Percentiles rank a stretch among this genome's conserved stretches.
Conservation (phyloP, 2,888 invertebrate genomes). For the Selenia dentaria region DNA sequence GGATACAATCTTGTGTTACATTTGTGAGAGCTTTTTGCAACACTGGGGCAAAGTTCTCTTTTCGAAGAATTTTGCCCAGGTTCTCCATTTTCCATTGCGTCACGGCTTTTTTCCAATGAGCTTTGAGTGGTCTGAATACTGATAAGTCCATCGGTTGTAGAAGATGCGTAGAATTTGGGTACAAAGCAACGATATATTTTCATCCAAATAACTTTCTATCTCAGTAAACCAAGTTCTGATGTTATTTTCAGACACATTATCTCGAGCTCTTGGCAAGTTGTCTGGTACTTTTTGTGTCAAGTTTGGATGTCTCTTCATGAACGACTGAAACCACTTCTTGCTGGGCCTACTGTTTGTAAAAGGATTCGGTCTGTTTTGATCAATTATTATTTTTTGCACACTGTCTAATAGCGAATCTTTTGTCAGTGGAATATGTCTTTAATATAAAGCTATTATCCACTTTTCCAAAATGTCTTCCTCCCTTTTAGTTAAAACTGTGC, state of each 20-base stretch:
- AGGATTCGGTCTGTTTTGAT: conserved; percentile 20
- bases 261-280: not conserved
- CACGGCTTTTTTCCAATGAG: conserved; percentile 29
- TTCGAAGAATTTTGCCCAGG: conserved; percentile 27
- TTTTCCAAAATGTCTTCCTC: conserved; percentile 19
- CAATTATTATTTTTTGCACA: conserved; percentile 33
- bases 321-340: conserved; percentile 32
- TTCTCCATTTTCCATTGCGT: conserved; percentile 32
- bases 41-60: conserved; percentile 34
- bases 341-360: conserved; percentile 29
- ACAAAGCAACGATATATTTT: not conserved
- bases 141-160: conserved; percentile 3
- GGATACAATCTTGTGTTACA: conserved; percentile 24
- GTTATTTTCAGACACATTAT: not conserved
- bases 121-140: conserved; percentile 34
- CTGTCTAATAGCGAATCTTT: conserved; percentile 32
- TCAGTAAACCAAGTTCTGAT: not conserved
- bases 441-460: conserved; percentile 25
- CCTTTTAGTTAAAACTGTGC: conserved; percentile 13
- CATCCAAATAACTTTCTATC: not conserved
- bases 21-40: conserved; percentile 29
- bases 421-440: conserved; percentile 25
- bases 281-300: not conserved
- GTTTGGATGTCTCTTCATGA: conserved; percentile 2
- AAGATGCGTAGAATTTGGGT: conserved; percentile 4